Base-by-base conservation (phyloP, 2,888 invertebrate species). In the Drosophila quinaria region DNA sequence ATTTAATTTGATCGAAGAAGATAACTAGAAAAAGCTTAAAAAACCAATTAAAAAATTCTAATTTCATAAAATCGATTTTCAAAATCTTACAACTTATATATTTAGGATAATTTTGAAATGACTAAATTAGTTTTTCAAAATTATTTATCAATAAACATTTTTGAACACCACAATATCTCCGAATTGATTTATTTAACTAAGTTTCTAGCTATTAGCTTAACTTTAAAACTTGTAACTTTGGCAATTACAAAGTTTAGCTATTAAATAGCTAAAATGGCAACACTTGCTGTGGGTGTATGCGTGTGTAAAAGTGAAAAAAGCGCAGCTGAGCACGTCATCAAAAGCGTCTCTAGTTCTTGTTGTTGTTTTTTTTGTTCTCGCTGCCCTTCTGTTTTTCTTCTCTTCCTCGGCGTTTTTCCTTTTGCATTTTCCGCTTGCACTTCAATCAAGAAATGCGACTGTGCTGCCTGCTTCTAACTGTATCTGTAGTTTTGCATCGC, bases 291-390 rank as follows among this genome's bases (percentile, higher is more conserved):
- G n/a, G 37, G 2, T 37, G 37, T 37, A 37, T 35, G 49, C n/a
- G 42, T 67, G 33, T 61, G 59, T 64, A 70, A 85, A 83, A 80
- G 78, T 80, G 76, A 75, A 83, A 82, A 82, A 86, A 86, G 84
- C 84, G 87, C 84, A 84, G 79, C 81, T 86, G 81, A 86, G 74
- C 67, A 70, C 79, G 69, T 81, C 77, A 73, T 79, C 86, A 80
- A 81, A 83, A 78, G 82, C 75, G 54, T 64, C 72, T 60, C 54
- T 68, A 61, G 60, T 47, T 74, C 47, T 60, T 54, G 61, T 46
- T 49, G 61, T 49, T 49, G 15, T 46, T 46, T 37, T 37, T 25
- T 4, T 29, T n/a, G 6, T 13, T 42, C 33, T 50, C 22, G 19
- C 33, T 15, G 19, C 55, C 33, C 19, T 60, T 15, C 37, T 50